Evolutionary conservation across 1,140 invertebrate genomes (phyloP), one percentile per base, ranked within the genome.

Genomic region (Zaprionus kolodkinae): DNA sequence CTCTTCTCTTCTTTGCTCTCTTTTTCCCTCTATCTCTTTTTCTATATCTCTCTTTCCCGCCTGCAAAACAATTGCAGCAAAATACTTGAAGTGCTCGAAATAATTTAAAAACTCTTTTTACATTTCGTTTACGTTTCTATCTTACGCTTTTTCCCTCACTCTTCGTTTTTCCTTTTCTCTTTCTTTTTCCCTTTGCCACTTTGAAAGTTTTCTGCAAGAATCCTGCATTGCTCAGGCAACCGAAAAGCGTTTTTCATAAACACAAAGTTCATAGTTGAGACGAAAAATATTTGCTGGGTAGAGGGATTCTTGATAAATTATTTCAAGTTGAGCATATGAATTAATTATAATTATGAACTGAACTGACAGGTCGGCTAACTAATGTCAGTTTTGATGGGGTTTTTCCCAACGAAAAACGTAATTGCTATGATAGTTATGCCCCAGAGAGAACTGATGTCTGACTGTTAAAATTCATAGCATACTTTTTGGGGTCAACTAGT

Each of bases 271-370:
- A 9, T 10, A 45, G 40, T 45, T 45, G 2, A 15, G 40, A 2
- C 9, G 9, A 45, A 15, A 45, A 45, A 45, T 15, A 2, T 15
- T 15, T n/a, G 40, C 40, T 45, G 21, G 21, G 21, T 21, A 9
- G n/a, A 15, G n/a, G n/a, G 2, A 45, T 45, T 45, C 1, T 9
- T 45, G 40, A 45, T 45, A 45, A 45, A 45, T 45, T 45, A 66
- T 66, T 50, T 40, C n/a, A 57, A 10, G 62, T 33, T 33, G 27
- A 40, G 15, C 63, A 59, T 59, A 30, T 52, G 45, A 33, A 55
- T 67, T 59, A 54, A 48, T 25, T 43, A n/a, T 59, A 72, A 67
- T 72, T 66, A 66, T 60, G 30, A 35, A 63, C 15, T 17, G 21
- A 67, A 45, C 35, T 57, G 52, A 35, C 25, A 45, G 21, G 25